These are phyloP conservation scores for Ostrea denselamellosa DNA, from an alignment of 1,140 invertebrate genomes.

Conservation along the genomic window DNA sequence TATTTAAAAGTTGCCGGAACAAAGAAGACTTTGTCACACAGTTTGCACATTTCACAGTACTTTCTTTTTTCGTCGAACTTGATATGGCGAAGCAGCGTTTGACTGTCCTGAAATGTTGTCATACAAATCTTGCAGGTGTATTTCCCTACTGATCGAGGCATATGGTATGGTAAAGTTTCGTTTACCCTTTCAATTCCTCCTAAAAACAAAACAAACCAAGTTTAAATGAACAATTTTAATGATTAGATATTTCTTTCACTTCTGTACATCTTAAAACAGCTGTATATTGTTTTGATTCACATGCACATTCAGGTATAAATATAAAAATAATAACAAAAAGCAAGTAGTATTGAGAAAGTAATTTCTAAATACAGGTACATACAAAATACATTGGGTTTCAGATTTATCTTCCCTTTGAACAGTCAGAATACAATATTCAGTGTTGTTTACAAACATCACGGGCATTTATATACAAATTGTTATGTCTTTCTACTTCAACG, in stretches of 20 bases:
- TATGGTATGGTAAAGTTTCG: neutral
- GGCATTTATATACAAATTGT: too few relatives aligned
- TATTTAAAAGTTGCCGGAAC: constrained; percentile 37
- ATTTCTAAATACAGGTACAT: too few relatives aligned
- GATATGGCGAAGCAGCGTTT: neutral
- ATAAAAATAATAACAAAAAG: too few relatives aligned
- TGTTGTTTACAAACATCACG: too few relatives aligned
- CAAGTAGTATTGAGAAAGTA: too few relatives aligned
- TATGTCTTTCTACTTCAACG: too few relatives aligned
- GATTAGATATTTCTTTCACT: neutral
- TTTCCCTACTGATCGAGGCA: neutral
- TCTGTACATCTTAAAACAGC: too few relatives aligned
- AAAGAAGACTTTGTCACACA: constrained; percentile 40
- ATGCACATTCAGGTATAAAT: too few relatives aligned
- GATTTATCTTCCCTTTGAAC: too few relatives aligned
- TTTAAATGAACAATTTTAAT: constrained; percentile 1
- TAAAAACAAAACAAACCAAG: constrained; percentile 37
- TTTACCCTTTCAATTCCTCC: neutral
- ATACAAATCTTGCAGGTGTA: constrained; percentile 39
- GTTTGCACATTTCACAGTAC: constrained; percentile 34
- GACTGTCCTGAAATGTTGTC: neutral
- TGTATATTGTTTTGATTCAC: too few relatives aligned
- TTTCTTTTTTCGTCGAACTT: constrained; percentile 20
- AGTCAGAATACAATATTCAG: too few relatives aligned
- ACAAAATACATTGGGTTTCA: too few relatives aligned